Conservation (phyloP, 1,140 invertebrate species). For the Eurytemora carolleeae region DNA sequence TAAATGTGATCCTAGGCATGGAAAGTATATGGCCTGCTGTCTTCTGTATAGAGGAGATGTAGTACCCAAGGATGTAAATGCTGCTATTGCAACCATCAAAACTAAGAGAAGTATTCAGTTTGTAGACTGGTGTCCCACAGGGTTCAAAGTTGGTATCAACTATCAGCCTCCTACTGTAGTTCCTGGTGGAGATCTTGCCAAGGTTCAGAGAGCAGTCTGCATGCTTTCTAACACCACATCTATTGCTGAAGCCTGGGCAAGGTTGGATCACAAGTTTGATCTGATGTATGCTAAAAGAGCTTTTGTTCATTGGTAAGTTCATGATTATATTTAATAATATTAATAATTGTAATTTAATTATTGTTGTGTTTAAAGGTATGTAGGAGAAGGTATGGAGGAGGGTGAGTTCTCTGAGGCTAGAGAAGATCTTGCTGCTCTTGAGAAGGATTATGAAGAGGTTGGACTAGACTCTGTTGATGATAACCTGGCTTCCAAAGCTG, state of each 20-base stretch:
- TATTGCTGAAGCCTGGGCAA: conserved; percentile 48
- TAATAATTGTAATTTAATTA: neutral
- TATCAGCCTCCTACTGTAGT: conserved; percentile 34
- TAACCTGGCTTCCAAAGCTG: too few species aligned
- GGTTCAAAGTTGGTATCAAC: conserved; percentile 39
- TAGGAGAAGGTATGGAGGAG: conserved; percentile 53
- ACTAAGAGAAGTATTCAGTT: conserved; percentile 64
- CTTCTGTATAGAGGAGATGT: conserved; percentile 56
- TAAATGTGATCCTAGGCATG: conserved; percentile 70
- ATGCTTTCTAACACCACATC: conserved; percentile 48
- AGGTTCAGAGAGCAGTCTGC: conserved; percentile 60
- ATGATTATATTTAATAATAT: conserved; percentile 54
- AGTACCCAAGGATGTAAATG: conserved; percentile 57
- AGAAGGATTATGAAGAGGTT: conserved; percentile 44
- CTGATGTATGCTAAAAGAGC: conserved; percentile 37
- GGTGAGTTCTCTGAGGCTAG: conserved; percentile 50
- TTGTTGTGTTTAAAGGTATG: conserved; percentile 44
- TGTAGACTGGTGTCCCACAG: conserved; percentile 76
- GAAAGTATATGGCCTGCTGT: conserved; percentile 76
- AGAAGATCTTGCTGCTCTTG: conserved; percentile 48
- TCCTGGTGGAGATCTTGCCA: conserved; percentile 47
- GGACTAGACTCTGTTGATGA: conserved; percentile 36
- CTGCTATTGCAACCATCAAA: conserved; percentile 63
- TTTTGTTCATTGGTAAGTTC: conserved; percentile 32
- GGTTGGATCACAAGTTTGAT: conserved; percentile 38